Conservation (phyloP, 2,113 vertebrate genomes). For the Rhipidura dahli region DNA sequence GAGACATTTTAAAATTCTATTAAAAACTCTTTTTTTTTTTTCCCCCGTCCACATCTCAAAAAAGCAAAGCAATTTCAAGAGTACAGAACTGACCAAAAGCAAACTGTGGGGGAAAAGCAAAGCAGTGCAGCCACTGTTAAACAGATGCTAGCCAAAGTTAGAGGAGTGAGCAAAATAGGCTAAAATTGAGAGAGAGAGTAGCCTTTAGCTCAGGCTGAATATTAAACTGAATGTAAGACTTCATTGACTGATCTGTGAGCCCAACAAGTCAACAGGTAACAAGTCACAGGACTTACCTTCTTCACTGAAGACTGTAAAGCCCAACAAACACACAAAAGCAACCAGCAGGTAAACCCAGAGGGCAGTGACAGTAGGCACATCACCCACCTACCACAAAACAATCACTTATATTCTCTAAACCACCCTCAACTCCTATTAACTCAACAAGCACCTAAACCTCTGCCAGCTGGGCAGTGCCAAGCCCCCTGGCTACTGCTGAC, state of each 20-base stretch:
- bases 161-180: background rate
- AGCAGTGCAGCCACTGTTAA: background rate
- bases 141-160: background rate
- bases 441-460: background rate
- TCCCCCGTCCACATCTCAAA: background rate
- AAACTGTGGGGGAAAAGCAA: background rate
- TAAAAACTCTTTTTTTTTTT: background rate
- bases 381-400: background rate
- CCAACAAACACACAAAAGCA: background rate
- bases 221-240: fast-evolving
- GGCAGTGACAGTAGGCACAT: fast-evolving
- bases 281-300: background rate
- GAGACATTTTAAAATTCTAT: background rate
- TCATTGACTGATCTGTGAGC: background rate
- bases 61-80: background rate
- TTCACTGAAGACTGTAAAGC: background rate
- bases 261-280: background rate
- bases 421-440: background rate
- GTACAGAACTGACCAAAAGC: background rate
- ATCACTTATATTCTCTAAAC: fast-evolving
- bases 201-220: background rate
- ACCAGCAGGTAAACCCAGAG: background rate
- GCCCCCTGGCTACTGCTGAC: background rate
- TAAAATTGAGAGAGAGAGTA: background rate
- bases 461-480: background rate